These are phyloP conservation scores for Ptychodera flava DNA, from an alignment of 35 echinoderm and acorn worm genomes.

Conservation along the genomic window DNA sequence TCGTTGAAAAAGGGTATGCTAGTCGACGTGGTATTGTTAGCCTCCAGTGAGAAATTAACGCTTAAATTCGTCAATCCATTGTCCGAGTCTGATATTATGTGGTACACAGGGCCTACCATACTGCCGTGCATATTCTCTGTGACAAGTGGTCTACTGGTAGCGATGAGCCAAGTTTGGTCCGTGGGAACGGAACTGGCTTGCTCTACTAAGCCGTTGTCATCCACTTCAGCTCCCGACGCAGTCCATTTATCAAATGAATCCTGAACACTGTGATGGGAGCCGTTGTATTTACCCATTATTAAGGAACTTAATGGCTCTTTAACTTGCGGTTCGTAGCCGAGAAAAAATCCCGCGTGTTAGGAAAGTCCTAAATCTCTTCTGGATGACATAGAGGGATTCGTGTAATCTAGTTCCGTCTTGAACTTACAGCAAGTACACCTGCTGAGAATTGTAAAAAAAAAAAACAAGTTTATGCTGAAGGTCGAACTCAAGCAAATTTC, in stretches of 20 bases:
- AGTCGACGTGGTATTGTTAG: neutral
- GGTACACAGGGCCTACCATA: neutral
- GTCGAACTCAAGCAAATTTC: too few relatives aligned
- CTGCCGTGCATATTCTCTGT: neutral
- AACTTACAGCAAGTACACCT: too few relatives aligned
- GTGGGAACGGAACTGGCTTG: neutral
- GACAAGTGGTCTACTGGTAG: neutral
- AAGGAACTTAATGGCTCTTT: too few relatives aligned
- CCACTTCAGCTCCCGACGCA: neutral
- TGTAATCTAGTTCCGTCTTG: too few relatives aligned
- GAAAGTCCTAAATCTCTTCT: too few relatives aligned
- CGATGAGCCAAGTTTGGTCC: neutral
- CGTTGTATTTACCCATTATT: too few relatives aligned
- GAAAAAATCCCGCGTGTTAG: too few relatives aligned
- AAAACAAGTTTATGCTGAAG: too few relatives aligned
- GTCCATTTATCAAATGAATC: neutral
- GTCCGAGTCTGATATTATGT: neutral
- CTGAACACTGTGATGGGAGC: too few relatives aligned
- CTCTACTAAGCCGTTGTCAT: neutral
- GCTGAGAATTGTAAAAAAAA: too few relatives aligned
- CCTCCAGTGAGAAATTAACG: neutral
- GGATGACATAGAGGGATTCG: too few relatives aligned
- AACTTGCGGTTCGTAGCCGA: too few relatives aligned
- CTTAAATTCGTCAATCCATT: neutral
- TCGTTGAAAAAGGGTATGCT: neutral